Base-by-base conservation (phyloP, 53 echinoderm and acorn worm genomes). In the Hippasteria phrygiana region DNA sequence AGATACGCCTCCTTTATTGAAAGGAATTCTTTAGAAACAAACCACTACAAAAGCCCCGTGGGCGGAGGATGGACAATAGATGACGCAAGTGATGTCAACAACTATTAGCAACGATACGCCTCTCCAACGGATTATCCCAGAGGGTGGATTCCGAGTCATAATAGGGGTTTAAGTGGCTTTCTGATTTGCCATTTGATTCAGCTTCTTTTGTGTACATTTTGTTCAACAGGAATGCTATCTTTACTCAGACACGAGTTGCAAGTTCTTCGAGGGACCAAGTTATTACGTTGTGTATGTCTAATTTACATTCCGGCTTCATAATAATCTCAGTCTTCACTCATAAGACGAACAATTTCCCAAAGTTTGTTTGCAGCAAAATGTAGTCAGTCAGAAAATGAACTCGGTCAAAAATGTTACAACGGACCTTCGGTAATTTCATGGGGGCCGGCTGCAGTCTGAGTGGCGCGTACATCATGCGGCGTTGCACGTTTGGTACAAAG, bases 391-490 rank as follows among this genome's bases (percentile, higher is more conserved):
- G 3, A 51, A 3, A 51, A 51, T 8, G 20, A 51, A 51, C 20
- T 51, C 51, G 51, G 59, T 59, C 26, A 8, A 55, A 55, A 33
- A 34, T 17, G 7, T 67, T 22, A 79, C 38, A 18, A 24, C 56
- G 62, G 79, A 43, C 59, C 38, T 56, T 50, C 53, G 53, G 76
- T 13, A 79, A 59, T 79, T 38, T 62, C 20, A 79, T 39, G 79
- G 62, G 38, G 79, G 47, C 79, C 38, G 29, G 27, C 9, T 17
- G 50, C 77, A 82, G 82, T 82, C 82, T 42, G 82, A 66, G 43
- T 64, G 82, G 82, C 82, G 82, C 82, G 46, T 80, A 28, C 82
- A 82, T 46, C 82, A 82, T 46, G 82, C 66, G 32, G 82, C 47
- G 82, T 5, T 82, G 45, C 34, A 62, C 79, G 65, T 64, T 43